Evolutionary conservation across 2,888 invertebrate genomes (phyloP).

Genomic region (Amiota mariae): DNA sequence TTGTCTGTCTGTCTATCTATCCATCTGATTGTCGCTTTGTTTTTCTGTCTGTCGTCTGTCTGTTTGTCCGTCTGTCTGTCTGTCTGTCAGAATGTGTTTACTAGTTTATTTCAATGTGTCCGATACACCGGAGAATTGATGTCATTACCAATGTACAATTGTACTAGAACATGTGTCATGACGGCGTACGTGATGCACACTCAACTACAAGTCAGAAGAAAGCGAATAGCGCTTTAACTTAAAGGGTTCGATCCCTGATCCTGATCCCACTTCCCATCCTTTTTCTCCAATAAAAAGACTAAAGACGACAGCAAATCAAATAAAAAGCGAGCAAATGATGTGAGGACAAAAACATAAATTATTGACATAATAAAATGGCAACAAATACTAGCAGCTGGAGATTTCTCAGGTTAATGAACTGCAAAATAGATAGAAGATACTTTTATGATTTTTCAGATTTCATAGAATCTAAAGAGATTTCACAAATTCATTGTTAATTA

Average conservation of each 20-base stretch:
- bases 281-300: constrained; percentile 2
- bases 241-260: not conserved
- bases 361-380: constrained; percentile 59
- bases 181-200: constrained; percentile 53
- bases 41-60: not conserved
- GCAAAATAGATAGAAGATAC: not conserved
- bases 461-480: too few relatives aligned
- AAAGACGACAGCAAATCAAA: constrained; percentile 25
- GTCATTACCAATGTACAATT: constrained; percentile 67
- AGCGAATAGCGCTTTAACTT: not conserved
- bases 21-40: not conserved
- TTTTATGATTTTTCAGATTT: too few relatives aligned
- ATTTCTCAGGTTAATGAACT: constrained; percentile 2
- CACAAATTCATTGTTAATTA: too few relatives aligned
- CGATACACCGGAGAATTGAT: constrained; percentile 64
- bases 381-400: not conserved
- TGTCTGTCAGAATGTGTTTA: not conserved
- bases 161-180: constrained; percentile 70
- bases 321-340: constrained; percentile 1
- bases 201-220: constrained; percentile 9
- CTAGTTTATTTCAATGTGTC: constrained; percentile 27
- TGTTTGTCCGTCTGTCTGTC: not conserved
- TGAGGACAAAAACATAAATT: constrained; percentile 51
- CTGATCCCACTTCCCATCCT: too few relatives aligned
- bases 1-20: not conserved